Base-by-base conservation (phyloP, 2,113 vertebrate species). In the Chlorocebus sabaeus region DNA sequence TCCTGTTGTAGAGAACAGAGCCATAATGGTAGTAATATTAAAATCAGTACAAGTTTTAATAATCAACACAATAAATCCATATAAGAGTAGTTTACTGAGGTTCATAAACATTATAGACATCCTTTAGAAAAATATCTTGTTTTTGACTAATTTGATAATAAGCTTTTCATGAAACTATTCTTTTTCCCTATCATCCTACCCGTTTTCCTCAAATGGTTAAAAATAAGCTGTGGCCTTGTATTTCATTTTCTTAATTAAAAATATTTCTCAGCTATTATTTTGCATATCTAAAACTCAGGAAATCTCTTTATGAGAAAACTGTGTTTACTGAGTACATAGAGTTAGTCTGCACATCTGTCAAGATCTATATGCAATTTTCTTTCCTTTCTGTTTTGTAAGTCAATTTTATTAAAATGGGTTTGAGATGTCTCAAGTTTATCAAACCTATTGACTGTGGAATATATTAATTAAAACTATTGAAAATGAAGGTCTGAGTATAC, bases 391-490 rank as follows among this genome's bases (percentile, higher is more conserved):
- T 89, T 96, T 97, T 95, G 43, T 40, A 81, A 96, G 90, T 92
- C 78, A 95, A 2, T 97, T 94, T 94, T 97, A 96, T 97, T 96
- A 96, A 96, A 97, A 90, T 12, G 67, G 75, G 52, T 87, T 95
- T 97, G 92, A 94, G 88, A 88, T 93, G 78, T 96, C 52, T 96
- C 95, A 93, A 82, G 90, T 90, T 97, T 96, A 93, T 95, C 88
- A 90, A 97, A 82, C 25, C 67, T 95, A 82, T 97, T 95, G 96
- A 88, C 80, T 96, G 43, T 90, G 50, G 87, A 93, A 95, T 95
- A 79, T 96, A 96, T 96, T 98, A 97, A 98, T 98, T 96, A 96
- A 94, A 96, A 92, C 93, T 52, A 93, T 93, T 95, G 87, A 96
- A 96, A 95, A 95, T 72, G 50, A 93, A 98, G 43, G 32, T 96